Conservation (phyloP, 1,140 invertebrate species). For the Lepidurus apus region DNA sequence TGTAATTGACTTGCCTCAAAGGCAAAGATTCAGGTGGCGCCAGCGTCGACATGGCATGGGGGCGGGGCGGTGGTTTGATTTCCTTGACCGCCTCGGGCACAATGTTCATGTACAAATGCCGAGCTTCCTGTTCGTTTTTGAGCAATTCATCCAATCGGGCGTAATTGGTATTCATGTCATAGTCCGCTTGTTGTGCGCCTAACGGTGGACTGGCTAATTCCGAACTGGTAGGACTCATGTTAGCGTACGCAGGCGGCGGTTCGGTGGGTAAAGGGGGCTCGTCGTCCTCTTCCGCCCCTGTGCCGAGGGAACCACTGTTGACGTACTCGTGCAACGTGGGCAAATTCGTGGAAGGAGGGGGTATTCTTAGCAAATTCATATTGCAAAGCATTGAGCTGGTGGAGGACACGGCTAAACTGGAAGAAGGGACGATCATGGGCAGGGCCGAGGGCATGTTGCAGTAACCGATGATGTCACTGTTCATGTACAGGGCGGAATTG, state of each 20-base stretch:
- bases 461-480: conserved; percentile 33
- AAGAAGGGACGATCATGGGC: background rate
- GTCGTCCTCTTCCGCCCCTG: conserved; percentile 24
- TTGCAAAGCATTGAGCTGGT: conserved; percentile 8
- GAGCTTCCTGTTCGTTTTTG: conserved; percentile 39
- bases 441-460: background rate
- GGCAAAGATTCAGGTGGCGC: conserved; percentile 40
- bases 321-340: background rate
- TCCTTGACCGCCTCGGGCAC: conserved; percentile 44
- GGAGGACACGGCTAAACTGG: background rate
- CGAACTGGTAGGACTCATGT: background rate
- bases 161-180: conserved; percentile 47
- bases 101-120: conserved; percentile 62
- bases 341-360: background rate
- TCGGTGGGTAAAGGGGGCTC: conserved; percentile 19
- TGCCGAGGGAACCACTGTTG: background rate
- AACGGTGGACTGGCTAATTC: background rate
- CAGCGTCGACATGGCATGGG: background rate
- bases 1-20: conserved; percentile 60
- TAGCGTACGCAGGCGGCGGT: conserved; percentile 32
- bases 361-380: conserved; percentile 14
- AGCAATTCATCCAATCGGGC: conserved; percentile 48
- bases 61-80: background rate
- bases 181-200: conserved; percentile 42
- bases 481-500: conserved; percentile 33